Percentiles rank a stretch among this genome's conserved stretches.
Evolutionary conservation across 2,888 invertebrate species (phyloP).

Genomic region (Craniophora ligustri): DNA sequence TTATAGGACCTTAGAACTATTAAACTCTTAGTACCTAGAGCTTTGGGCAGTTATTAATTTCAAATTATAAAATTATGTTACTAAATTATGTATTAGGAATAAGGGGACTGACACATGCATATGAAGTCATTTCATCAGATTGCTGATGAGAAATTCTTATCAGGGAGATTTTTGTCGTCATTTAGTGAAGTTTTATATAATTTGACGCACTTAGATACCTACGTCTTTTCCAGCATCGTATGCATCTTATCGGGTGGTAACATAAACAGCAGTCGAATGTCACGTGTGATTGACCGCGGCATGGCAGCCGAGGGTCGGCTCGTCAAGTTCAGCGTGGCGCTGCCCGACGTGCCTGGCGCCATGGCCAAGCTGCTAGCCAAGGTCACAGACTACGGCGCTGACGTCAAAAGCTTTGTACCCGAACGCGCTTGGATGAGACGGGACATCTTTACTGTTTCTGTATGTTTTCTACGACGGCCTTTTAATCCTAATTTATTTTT

Average conservation of each 20-base stretch:
- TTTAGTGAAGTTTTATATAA: not conserved
- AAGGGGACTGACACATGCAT: too few relatives aligned
- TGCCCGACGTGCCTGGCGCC: constrained; percentile 94
- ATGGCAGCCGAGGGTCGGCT: constrained; percentile 94
- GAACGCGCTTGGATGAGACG: constrained; percentile 96
- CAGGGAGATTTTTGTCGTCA: not conserved
- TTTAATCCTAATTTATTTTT: too few relatives aligned
- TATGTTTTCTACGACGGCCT: constrained; percentile 27
- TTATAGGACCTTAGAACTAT: too few relatives aligned
- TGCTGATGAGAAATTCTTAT: not conserved
- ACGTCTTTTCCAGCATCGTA: constrained; percentile 90
- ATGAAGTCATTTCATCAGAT: not conserved
- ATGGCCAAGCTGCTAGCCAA: constrained; percentile 93
- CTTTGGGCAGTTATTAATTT: too few relatives aligned
- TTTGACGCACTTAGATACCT: not conserved
- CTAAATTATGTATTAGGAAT: too few relatives aligned
- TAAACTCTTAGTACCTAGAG: too few relatives aligned
- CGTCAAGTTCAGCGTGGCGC: constrained; percentile 77
- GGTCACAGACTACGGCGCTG: constrained; percentile 92
- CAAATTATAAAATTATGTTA: too few relatives aligned
- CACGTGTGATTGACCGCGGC: constrained; percentile 94
- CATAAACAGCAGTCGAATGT: constrained; percentile 94
- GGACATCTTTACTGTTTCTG: constrained; percentile 90
- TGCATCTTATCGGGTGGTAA: constrained; percentile 94
- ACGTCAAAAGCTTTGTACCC: constrained; percentile 96